Evolutionary conservation across 1,140 invertebrate species (phyloP), one percentile per base, ranked within the genome.

Genomic region (Mercenaria mercenaria): DNA sequence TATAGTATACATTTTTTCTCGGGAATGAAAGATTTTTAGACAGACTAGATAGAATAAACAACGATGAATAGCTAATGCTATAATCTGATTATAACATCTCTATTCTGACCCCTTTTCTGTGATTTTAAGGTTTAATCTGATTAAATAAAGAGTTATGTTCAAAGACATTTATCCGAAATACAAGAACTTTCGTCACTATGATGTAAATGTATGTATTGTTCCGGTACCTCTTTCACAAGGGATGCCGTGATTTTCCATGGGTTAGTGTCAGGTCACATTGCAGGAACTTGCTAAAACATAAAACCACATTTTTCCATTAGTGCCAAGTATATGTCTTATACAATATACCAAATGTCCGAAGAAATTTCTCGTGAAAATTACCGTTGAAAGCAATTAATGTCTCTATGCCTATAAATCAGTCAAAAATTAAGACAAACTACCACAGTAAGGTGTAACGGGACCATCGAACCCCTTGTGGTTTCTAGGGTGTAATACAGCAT

Each of bases 261-360:
- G 15, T n/a, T 72, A 26, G 67, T 77, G 74, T 77, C 74, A 77
- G 26, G 50, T 29, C 1, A 52, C 18, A 50, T 77, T 37, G 34
- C 74, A 77, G 10, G 47, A 47, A 77, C 47, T 47, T 37, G 74
- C 29, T 72, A 77, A 77, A 77, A 77, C 41, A 32, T 77, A 77
- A 77, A 77, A 77, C 41, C 74, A 47, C 20, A 77, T 52, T 77
- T 52, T 77, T 6, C 43, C 23, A 47, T 50, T 77, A 77, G 43
- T 77, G 74, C 26, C 74, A 77, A 32, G 0, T 32, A 41, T 52
- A 1, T 77, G 11, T 69, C 6, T 77, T 8, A 52, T 0, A 18
- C 10, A 77, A 50, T 52, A 26, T 4, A 77, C 8, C 26, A 13
- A 77, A 47, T 77, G 43, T 77, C n/a, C 26, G 6, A 26, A 29